Evolutionary conservation across 2,888 invertebrate genomes (phyloP), one percentile per base, ranked within the genome.

Genomic region (Rhogogaster chlorosoma): DNA sequence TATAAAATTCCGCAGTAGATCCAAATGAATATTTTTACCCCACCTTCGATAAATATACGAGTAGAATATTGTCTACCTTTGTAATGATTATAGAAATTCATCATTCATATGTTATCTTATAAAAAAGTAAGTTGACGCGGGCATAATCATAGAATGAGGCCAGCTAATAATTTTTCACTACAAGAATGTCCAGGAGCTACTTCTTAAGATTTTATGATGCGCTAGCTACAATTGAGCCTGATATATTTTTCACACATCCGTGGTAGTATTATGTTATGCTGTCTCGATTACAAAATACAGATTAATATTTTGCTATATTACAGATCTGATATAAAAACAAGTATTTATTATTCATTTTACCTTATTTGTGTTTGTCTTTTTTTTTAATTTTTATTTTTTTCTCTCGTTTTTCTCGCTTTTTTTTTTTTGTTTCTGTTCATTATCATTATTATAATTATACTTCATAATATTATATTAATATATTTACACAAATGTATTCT

Each of bases 241-340:
- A 80, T 80, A 80, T 80, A 77, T 22, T 77, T 77, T 77, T 38
- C 80, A 61, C 80, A 61, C 80, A 80, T 80, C 26, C 57, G 80
- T 57, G 80, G 80, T 80, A 77, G 32, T 73, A 84, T 53, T 75
- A 78, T 45, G 64, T 77, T 84, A 77, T 88, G 88, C 88, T 88
- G 88, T 89, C 86, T 89, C 88, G 90, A 90, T 91, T 93, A 93
- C 91, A 93, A 93, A 93, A 93, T 93, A 93, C 93, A 92, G 91
- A 92, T 92, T 93, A 92, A 92, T 93, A 92, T 91, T 91, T 91
- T 89, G 89, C 92, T 93, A 93, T 93, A 91, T 92, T 93, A 93
- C 93, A 93, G 91, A 91, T 92, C 90, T 93, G 91, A 93, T 93
- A 93, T 91, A 93, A 93, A 93, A 93, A 93, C 92, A 93, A 93